Conservation (phyloP, 2,113 vertebrate species). For the Hemiscyllium ocellatum region DNA sequence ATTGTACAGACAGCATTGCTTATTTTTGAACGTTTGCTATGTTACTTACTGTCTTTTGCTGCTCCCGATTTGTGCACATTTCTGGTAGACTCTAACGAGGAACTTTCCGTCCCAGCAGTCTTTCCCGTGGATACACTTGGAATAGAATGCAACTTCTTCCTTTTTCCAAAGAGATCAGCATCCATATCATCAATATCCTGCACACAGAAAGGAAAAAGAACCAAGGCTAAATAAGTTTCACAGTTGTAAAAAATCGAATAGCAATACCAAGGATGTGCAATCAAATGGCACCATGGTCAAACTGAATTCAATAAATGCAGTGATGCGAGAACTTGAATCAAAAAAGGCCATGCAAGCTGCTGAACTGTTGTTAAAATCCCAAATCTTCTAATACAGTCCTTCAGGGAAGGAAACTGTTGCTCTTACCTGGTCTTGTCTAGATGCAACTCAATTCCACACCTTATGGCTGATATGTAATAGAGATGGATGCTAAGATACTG, state of each 20-base stretch:
- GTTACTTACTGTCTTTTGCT: neutral
- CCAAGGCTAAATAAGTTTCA: neutral
- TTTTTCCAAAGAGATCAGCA: conserved; percentile 62
- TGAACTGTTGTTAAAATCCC: neutral
- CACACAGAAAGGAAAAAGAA: neutral
- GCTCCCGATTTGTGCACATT: neutral
- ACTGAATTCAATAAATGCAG: neutral
- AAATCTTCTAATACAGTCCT: neutral
- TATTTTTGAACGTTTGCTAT: conserved; percentile 39
- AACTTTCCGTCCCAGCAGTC: conserved; percentile 39
- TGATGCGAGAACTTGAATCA: neutral
- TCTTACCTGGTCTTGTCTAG: neutral
- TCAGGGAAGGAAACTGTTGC: neutral
- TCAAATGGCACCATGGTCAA: neutral
- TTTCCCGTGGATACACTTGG: conserved; percentile 49
- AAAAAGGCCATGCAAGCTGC: neutral
- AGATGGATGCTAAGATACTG: neutral
- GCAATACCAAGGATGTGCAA: neutral
- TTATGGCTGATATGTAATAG: neutral
- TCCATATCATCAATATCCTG: conserved; percentile 79
- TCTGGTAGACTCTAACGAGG: neutral
- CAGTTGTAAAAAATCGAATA: neutral
- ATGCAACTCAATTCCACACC: neutral
- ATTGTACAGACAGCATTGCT: neutral
- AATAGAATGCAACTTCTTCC: conserved; percentile 53